Evolutionary conservation across 2,888 invertebrate genomes (phyloP).

Genomic region (Diplazon laetatorius): DNA sequence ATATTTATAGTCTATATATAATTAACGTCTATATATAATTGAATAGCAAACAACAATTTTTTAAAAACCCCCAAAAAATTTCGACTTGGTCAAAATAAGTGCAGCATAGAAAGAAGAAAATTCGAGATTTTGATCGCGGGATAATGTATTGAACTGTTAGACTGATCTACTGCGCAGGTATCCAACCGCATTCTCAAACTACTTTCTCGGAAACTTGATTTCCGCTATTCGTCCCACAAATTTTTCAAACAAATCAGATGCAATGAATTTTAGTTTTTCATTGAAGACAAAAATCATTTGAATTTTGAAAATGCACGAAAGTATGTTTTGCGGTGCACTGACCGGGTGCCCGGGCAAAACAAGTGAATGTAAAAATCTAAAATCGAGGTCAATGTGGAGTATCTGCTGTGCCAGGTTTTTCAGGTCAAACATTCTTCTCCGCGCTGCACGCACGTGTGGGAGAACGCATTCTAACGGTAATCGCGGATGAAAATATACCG

Average conservation of each 20-base stretch:
- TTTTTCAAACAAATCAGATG: not conserved
- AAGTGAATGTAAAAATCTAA: not conserved
- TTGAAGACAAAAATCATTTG: not conserved
- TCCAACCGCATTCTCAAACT: too few species aligned
- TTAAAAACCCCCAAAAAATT: too few species aligned
- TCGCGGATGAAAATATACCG: not conserved
- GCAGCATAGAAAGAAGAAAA: too few species aligned
- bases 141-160: too few species aligned
- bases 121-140: too few species aligned
- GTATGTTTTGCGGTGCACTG: not conserved
- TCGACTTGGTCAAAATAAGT: too few species aligned
- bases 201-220: too few species aligned
- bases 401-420: slow-evolving; percentile 1
- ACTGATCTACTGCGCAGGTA: too few species aligned
- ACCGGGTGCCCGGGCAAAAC: not conserved
- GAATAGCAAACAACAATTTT: too few species aligned
- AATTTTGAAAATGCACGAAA: not conserved
- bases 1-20: too few species aligned
- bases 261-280: not conserved
- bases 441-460: not conserved
- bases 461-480: not conserved
- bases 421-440: slow-evolving; percentile 9
- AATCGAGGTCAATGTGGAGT: slow-evolving; percentile 2
- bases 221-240: too few species aligned
- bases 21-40: too few species aligned